Base-by-base conservation (phyloP, 1,140 invertebrate species). In the Mamestra configurata region DNA sequence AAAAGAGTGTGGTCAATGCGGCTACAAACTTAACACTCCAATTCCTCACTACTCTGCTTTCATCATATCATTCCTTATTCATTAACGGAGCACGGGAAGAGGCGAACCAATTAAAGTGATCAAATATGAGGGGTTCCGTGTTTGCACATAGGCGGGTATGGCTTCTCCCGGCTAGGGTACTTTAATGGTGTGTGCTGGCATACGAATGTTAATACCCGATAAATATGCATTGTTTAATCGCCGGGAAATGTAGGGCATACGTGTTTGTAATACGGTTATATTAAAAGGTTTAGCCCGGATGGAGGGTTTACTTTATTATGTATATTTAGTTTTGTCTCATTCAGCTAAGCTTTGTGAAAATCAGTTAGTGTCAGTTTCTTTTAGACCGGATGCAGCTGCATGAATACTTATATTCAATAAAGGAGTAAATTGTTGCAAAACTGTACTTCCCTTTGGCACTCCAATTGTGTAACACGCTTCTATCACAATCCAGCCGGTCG, bases 101-200 rank as follows among this genome's bases (percentile, higher is more conserved):
- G 79, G 59, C 83, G 83, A 87, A 88, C 81, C 87, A 89, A 90
- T 89, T 90, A 84, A 84, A 86, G 79, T 79, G 84, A 86, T 90
- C 86, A 90, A 89, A 89, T 84, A 87, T 81, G 64, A 80, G 84
- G 86, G 82, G 72, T 7, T 35, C 64, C 35, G 18, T 77, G 61
- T 77, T 77, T 77, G 75, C 35, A 10, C 27, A 77, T 13, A 76
- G 55, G 55, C 61, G 61, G 55, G 75, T 55, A 66, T 77, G 75
- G 49, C 59, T 46, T 68, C 22, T 20, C 61, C 59, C 27, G 2
- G n/a, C n/a, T 4, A 51, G 40, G 51, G 37, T 10, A 1, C 31
- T 18, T 49, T 72, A 35, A 72, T 51, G 70, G 46, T 72, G 49
- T 71, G 24, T 37, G 70, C 49, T 15, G n/a, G n/a, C n/a, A 24